Base-by-base conservation (phyloP, 2,888 invertebrate genomes). In the Gari tellinella region DNA sequence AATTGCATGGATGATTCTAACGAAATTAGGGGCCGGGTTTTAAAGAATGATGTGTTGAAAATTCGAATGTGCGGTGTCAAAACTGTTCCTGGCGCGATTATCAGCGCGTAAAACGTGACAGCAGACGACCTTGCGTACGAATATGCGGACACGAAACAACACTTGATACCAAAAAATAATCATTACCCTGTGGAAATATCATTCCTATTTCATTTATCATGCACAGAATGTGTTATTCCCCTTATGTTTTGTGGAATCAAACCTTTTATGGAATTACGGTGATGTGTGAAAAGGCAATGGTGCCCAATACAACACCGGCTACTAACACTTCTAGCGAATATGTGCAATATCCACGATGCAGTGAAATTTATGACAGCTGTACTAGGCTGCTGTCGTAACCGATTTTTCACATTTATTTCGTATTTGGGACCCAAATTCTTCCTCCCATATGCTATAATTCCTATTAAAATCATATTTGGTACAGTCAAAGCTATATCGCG, bases 271-370 rank as follows among this genome's bases (percentile, higher is more conserved):
- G 19, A 58, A 68, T 77, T 68, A 65, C 38, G 41, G 26, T 55
- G 66, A 68, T 43, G 76, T 62, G 76, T 40, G 65, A 77, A 77
- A 77, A 72, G 76, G 58, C 68, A 68, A 72, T 68, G 57, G 72
- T 65, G 72, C 48, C 57, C 62, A 62, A 68, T 72, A 40, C 31
- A 52, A 57, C 72, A 68, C 72, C 31, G 25, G n/a, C 48, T n/a
- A 10, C n/a, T 45, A 48, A 37, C 48, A 45, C 58, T 10, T 51
- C 26, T 4, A 14, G 25, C 26, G n/a, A 51, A 51, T 10, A 25
- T 60, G 48, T 38, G 60, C 40, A 60, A 60, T 49, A 49, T 51
- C 49, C 45, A 31, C 40, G 21, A 40, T 21, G 14, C 14, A 23
- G 38, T 38, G 45, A 25, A 15, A 19, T 21, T 40, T 25, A 17